A percentile compares a stretch with the other conserved stretches of the same genome.
These are phyloP conservation scores for Camptogramma bilineatum DNA, from an alignment of 2,888 invertebrate genomes.

Conservation along the genomic window DNA sequence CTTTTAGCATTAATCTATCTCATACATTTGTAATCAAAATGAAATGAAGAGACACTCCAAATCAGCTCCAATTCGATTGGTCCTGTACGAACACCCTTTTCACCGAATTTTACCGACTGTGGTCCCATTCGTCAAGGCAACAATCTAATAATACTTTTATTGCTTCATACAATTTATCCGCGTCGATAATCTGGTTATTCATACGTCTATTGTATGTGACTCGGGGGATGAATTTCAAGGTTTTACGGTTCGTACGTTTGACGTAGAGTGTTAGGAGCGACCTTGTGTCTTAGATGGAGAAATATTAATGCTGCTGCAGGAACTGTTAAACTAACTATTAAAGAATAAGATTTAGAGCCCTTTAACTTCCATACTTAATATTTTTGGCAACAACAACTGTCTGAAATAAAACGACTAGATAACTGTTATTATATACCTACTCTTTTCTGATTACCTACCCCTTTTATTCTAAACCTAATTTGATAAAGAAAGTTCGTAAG, in stretches of 20 bases:
- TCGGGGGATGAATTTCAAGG: constrained; percentile 18
- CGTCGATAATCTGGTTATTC: constrained; percentile 38
- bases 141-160: constrained; percentile 41
- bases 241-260: constrained; percentile 10
- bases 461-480: too few species aligned
- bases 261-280: constrained; percentile 2
- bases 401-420: neutral
- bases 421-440: too few species aligned
- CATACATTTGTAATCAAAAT: neutral
- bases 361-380: neutral
- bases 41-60: neutral
- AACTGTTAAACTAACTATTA: neutral
- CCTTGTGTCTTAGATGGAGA: constrained; percentile 4
- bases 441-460: too few species aligned
- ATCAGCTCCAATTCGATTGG: neutral
- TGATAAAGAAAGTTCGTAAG: too few species aligned
- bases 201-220: constrained; percentile 35
- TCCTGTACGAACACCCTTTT: constrained; percentile 6
- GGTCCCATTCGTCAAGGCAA: constrained; percentile 33
- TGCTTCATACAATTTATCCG: constrained; percentile 36
- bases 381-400: neutral
- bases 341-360: neutral
- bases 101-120: constrained; percentile 27
- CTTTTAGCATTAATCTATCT: neutral
- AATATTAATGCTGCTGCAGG: neutral